phyloP scores from a whole-genome alignment of 2,113 vertebrate genomes.

The Cololabis saira region DNA sequence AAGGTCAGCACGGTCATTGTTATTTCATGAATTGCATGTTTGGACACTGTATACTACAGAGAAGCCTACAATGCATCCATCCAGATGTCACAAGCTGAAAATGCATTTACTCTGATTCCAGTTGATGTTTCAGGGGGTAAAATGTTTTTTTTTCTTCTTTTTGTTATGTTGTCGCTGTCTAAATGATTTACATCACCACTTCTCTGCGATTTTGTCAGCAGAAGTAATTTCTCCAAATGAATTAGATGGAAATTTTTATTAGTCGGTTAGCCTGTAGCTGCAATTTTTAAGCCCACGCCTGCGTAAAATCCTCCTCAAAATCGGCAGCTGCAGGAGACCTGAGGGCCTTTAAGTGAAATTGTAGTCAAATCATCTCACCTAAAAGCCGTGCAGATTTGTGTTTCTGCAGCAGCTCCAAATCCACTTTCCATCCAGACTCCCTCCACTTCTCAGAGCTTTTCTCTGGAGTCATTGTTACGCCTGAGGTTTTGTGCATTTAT shows the following conservation, averaged over 20 bases:
- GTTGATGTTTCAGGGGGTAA: neutral
- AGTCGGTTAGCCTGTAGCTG: neutral
- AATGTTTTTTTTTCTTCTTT: neutral
- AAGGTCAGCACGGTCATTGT: too few species aligned
- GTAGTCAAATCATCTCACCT: neutral
- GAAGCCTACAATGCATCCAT: neutral
- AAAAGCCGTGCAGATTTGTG: neutral
- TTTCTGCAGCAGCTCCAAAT: neutral
- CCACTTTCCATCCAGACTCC: neutral
- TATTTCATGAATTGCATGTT: too few species aligned
- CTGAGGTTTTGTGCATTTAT: neutral
- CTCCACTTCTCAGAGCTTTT: too few species aligned
- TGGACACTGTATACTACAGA: too few species aligned
- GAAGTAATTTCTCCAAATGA: constrained; percentile 15
- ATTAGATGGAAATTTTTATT: constrained; percentile 11
- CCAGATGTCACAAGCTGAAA: too few species aligned
- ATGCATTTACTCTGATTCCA: constrained; percentile 1
- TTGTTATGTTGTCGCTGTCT: neutral
- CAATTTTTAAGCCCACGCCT: neutral
- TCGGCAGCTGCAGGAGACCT: neutral
- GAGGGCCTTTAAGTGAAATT: neutral
- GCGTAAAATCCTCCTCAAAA: constrained; percentile 21
- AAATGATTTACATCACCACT: constrained; percentile 29
- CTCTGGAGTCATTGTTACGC: too few species aligned
- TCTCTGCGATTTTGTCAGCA: neutral